Evolutionary conservation across 2,888 invertebrate species (phyloP), one percentile per base, ranked within the genome.

Genomic region (Allophyes oxyacanthae): DNA sequence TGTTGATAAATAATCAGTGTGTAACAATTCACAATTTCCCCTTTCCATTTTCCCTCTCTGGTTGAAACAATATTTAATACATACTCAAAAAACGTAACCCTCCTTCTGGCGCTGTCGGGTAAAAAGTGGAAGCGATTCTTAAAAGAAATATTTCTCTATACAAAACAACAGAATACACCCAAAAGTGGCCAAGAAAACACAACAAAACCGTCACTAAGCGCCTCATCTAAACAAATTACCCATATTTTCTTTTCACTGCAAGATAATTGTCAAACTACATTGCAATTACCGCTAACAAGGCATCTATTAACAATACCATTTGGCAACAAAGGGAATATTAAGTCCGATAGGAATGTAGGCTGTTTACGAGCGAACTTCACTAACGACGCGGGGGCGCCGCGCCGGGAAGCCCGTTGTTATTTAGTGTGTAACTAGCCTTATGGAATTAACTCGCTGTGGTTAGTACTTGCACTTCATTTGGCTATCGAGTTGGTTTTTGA

Each of bases 311-410:
- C 80, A 77, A 63, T 68, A 59, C 75, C 52, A 78, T 79, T 82
- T 78, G 77, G 81, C 72, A 78, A 82, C 83, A 81, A 83, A 69
- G 72, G 66, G 75, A 68, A 70, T 77, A 75, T 81, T 75, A 71
- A 65, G 70, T 70, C 64, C 69, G 58, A 81, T 75, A 73, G 69
- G 70, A 77, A 71, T 75, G 75, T 68, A 70, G 68, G 57, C 57
- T 58, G 69, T 68, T 74, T 78, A 72, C 70, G 65, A 77, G 62
- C 75, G 50, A 28, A 56, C 33, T 59, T 59, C 62, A 69, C 65
- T 72, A 79, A 76, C 77, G 58, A 57, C 56, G 72, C 64, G 64
- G 72, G 45, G 44, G 46, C 40, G 32, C 40, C 69, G 61, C 72
- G 63, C 53, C 44, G 46, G 55, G 65, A 52, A 59, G 15, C 55